Conservation (phyloP, 2,797 vertebrate species). For the Helarctos malayanus region DNA sequence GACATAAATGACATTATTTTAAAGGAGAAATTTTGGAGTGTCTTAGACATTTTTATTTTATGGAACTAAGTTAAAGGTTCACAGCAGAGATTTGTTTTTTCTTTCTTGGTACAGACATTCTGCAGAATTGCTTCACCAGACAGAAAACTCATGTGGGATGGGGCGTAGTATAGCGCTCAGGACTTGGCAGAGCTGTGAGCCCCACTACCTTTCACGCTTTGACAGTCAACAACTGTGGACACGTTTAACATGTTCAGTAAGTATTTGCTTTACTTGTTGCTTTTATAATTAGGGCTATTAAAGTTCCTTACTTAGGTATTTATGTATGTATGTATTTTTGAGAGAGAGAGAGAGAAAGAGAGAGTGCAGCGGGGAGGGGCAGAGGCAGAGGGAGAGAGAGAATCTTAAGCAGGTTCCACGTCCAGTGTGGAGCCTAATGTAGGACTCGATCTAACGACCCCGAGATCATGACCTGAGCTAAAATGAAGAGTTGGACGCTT, state of each 20-base stretch:
- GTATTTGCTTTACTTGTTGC: background rate
- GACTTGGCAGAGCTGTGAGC: background rate
- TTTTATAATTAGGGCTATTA: slow-evolving; percentile 50
- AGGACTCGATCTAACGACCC: background rate
- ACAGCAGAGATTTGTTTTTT: background rate
- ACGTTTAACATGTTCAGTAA: background rate
- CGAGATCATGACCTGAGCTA: background rate
- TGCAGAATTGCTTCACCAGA: slow-evolving; percentile 54
- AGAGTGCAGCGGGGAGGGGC: background rate
- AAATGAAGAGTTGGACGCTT: background rate
- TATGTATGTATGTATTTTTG: too few relatives aligned
- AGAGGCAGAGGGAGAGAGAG: background rate
- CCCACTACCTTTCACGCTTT: background rate
- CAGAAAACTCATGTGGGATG: background rate
- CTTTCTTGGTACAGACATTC: background rate
- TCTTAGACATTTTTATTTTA: slow-evolving; percentile 46
- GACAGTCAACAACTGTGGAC: background rate
- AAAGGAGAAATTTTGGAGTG: background rate
- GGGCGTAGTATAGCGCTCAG: background rate
- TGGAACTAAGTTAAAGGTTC: slow-evolving; percentile 26
- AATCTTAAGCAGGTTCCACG: background rate
- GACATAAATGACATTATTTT: background rate
- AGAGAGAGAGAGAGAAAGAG: background rate
- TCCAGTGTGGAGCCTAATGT: background rate
- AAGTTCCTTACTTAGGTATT: background rate